These are phyloP conservation scores for Bradypodion ventrale DNA, from an alignment of 2,797 vertebrate genomes.

Conservation along the genomic window DNA sequence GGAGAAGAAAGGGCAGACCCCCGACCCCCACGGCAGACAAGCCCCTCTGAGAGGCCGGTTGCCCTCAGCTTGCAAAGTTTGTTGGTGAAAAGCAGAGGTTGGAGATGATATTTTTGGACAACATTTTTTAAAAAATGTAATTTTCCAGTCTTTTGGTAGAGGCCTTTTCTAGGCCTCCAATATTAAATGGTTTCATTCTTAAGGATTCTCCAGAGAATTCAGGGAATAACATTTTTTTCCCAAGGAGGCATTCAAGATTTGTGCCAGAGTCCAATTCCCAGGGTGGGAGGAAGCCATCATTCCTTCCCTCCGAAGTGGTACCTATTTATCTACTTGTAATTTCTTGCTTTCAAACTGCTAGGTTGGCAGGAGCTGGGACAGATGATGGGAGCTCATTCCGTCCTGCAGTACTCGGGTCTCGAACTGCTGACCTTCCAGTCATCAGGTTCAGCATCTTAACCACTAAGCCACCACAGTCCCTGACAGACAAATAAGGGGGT, in stretches of 20 bases:
- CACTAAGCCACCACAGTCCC: no score
- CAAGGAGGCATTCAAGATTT: neutral
- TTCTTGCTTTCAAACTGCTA: no score
- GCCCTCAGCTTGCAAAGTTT: neutral
- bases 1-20: no score
- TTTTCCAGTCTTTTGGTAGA: no score
- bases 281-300: neutral
- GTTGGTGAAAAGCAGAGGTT: neutral
- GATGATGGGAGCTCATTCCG: no score
- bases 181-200: neutral
- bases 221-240: neutral
- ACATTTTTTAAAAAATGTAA: neutral
- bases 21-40: neutral
- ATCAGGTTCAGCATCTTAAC: no score
- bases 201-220: neutral
- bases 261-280: neutral
- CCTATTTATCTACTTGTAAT: no score
- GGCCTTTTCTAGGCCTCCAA: neutral
- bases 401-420: no score
- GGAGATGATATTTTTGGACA: neutral
- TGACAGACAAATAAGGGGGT: neutral
- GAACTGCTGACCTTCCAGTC: no score
- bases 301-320: no score
- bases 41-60: neutral
- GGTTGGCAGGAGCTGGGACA: no score